Evolutionary conservation across 30 jellyfish, hydroid and myxozoan genomes (phyloP).

Genomic region (Cassiopea xamachana): DNA sequence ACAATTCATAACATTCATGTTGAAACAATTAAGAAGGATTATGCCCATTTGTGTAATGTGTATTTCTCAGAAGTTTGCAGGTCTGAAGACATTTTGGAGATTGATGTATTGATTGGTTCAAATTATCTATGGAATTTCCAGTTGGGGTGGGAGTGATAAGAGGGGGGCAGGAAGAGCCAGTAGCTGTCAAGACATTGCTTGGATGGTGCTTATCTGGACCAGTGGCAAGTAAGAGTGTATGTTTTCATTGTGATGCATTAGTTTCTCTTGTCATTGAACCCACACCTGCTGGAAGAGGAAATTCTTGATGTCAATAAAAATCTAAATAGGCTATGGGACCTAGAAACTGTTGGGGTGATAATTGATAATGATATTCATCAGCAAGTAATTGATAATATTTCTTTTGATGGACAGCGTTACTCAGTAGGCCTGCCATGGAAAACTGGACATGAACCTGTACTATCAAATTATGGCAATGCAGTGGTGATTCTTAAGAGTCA

Average conservation of each 20-base stretch:
- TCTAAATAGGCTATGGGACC: conserved; percentile 53
- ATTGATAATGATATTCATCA: conserved; percentile 60
- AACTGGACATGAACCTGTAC: conserved; percentile 61
- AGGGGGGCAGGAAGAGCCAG: conserved; percentile 66
- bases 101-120: conserved; percentile 24
- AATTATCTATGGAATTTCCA: conserved; percentile 32
- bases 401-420: conserved; percentile 52
- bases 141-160: conserved; percentile 25
- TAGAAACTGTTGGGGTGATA: conserved; percentile 58
- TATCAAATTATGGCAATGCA: background rate
- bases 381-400: conserved; percentile 29
- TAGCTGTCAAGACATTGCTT: conserved; percentile 37
- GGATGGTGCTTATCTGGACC: conserved; percentile 45
- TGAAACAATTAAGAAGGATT: conserved; percentile 1
- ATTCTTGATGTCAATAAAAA: conserved; percentile 15
- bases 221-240: conserved; percentile 25
- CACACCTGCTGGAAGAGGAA: conserved; percentile 12
- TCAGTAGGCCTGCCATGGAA: conserved; percentile 73
- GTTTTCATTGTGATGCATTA: background rate
- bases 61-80: conserved; percentile 47
- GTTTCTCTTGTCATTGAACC: conserved; percentile 20
- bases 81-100: conserved; percentile 21
- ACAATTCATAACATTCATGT: conserved; percentile 24
- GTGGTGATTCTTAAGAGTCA: background rate
- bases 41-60: background rate